A percentile compares a stretch with the other conserved stretches of the same genome.
Conservation (phyloP, 2,113 vertebrate genomes). For the Psammodynastes pulverulentus region DNA sequence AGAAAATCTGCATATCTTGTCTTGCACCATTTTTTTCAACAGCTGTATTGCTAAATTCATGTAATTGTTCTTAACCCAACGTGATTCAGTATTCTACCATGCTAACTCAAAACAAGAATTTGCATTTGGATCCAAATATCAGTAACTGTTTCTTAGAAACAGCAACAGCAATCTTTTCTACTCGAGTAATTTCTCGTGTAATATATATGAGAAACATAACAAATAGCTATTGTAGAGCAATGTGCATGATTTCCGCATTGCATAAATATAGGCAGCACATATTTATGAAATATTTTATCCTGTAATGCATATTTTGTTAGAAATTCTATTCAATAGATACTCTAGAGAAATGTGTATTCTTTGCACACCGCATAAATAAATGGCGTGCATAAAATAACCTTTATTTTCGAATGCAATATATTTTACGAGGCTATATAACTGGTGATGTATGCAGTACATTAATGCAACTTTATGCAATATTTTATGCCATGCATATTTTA, state of each 20-base stretch:
- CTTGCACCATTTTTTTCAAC: no score
- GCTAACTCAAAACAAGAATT: no score
- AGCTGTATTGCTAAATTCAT: no score
- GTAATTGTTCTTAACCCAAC: no score
- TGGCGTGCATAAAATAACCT: not conserved
- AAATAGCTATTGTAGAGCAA: not conserved
- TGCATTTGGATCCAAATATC: no score
- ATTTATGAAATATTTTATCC: not conserved
- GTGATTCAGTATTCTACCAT: no score
- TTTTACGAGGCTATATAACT: not conserved
- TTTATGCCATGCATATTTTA: not conserved
- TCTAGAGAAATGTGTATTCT: not conserved
- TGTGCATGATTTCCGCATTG: not conserved
- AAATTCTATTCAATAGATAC: not conserved
- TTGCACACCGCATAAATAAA: not conserved
- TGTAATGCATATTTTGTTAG: not conserved
- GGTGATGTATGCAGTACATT: not conserved
- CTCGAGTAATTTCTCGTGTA: not conserved
- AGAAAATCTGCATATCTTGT: no score
- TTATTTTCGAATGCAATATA: not conserved
- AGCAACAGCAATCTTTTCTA: not conserved
- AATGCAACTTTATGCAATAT: not conserved
- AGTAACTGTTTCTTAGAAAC: no score
- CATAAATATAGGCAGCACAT: not conserved
- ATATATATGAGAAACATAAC: not conserved